Evolutionary conservation across 2,888 invertebrate genomes (phyloP), one percentile per base, ranked within the genome.

Genomic region (Tanypteryx hageni): DNA sequence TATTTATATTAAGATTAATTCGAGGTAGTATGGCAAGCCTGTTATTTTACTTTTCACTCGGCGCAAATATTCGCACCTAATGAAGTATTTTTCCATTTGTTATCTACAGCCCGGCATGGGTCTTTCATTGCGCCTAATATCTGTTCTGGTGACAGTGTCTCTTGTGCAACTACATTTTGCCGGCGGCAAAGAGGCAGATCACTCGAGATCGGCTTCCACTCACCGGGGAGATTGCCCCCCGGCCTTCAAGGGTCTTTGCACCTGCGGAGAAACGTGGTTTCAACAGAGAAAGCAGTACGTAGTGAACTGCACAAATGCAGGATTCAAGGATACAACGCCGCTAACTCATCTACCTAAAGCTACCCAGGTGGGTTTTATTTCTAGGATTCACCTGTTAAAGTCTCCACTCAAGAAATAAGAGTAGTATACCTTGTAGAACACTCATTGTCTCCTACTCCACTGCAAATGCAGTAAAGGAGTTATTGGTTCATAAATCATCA

Each of bases 231-330:
- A 64, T 44, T 92, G 92, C 56, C 92, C 92, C 18, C 64, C 92
- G 18, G 92, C 92, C n/a, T 92, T 92, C 84, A 92, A 92, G 18
- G 94, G 94, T 31, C 95, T 95, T 93, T 97, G 97, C 94, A 94
- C 94, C 85, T 97, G 97, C 94, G 96, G 96, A 22, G 94, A 94
- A 86, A 95, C 95, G 68, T 95, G 95, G 92, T 96, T 96, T 94
- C 86, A 92, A 59, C 96, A 96, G 92, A 95, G 95, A 14, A 93
- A 94, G 13, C 96, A 95, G 93, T 97, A 96, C 93, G 95, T 97
- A 13, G 97, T 97, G 0, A 97, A 97, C 94, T 98, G 98, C 94
- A 97, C 97, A 0, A 95, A 97, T 94, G 95, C 96, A 0, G 96
- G 96, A 1, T 96, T 97, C 93, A 95, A 94, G 0, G 95, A 96